Percentiles rank a stretch among this genome's conserved stretches.
Conservation (phyloP, 2,888 invertebrate species). For the Macaria liturata region DNA sequence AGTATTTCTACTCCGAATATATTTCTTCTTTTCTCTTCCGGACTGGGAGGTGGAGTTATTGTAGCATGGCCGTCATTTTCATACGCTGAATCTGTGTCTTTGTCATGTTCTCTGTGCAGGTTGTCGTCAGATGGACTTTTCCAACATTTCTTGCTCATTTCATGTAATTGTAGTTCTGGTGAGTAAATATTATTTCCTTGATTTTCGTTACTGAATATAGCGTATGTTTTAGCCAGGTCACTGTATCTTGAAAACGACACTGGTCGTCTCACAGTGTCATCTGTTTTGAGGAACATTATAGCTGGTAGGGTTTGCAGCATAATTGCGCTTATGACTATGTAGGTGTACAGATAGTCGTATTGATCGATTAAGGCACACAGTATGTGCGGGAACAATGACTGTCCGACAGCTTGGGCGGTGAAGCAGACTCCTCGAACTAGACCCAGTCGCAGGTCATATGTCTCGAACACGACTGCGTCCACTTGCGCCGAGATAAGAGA, state of each 20-base stretch:
- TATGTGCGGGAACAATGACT: constrained; percentile 72
- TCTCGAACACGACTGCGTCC: constrained; percentile 74
- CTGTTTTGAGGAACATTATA: constrained; percentile 64
- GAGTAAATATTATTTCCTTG: constrained; percentile 52
- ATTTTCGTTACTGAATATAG: constrained; percentile 63
- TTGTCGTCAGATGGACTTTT: constrained; percentile 76
- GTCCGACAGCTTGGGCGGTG: constrained; percentile 73
- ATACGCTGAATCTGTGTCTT: constrained; percentile 44
- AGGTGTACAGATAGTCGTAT: constrained; percentile 65
- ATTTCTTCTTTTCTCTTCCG: constrained; percentile 74
- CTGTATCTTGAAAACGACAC: constrained; percentile 65
- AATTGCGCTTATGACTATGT: constrained; percentile 65
- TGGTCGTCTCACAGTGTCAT: constrained; percentile 53
- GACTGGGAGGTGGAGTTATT: constrained; percentile 73
- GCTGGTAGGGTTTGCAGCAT: constrained; percentile 72
- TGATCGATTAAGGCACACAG: constrained; percentile 62
- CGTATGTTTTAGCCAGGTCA: constrained; percentile 67
- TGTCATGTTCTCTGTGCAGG: constrained; percentile 53
- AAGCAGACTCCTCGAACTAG: constrained; percentile 66
- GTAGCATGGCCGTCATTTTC: constrained; percentile 53
- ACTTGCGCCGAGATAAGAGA: constrained; percentile 76
- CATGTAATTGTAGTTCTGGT: constrained; percentile 70
- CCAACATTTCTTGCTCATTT: constrained; percentile 73
- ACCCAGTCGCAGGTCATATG: constrained; percentile 68
- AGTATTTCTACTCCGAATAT: constrained; percentile 78